Percentiles rank a stretch among this genome's conserved stretches.
These are phyloP conservation scores for Cottoperca gobio DNA, from an alignment of 2,797 vertebrate species.

Conservation along the genomic window DNA sequence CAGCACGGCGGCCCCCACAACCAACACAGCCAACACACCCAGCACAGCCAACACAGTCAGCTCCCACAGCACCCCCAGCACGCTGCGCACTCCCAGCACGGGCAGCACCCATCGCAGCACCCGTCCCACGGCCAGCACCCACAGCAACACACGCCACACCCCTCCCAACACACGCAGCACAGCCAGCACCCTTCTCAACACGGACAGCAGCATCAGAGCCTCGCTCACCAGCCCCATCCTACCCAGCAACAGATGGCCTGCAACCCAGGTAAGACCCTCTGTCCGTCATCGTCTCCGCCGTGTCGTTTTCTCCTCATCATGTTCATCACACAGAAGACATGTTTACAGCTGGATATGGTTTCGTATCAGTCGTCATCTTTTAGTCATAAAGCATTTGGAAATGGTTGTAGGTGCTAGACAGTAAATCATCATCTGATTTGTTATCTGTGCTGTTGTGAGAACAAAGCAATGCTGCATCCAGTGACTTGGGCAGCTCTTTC, in stretches of 20 bases:
- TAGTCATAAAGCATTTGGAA: slow-evolving; percentile 46
- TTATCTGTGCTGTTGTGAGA: slow-evolving; percentile 74
- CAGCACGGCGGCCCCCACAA: slow-evolving; percentile 85
- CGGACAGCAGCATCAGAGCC: slow-evolving; percentile 88
- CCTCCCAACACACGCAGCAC: slow-evolving; percentile 86
- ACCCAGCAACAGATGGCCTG: slow-evolving; percentile 92
- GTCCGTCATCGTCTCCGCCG: slow-evolving; percentile 15
- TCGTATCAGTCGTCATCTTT: slow-evolving; percentile 48
- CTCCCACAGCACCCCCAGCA: slow-evolving; percentile 79
- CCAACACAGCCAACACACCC: slow-evolving; percentile 80
- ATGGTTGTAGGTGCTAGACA: slow-evolving; percentile 53
- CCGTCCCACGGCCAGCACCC: slow-evolving; percentile 83
- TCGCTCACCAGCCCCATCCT: slow-evolving; percentile 88
- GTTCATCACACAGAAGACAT: slow-evolving; percentile 33
- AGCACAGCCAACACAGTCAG: slow-evolving; percentile 78
- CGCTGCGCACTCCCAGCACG: slow-evolving; percentile 80
- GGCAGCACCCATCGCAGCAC: slow-evolving; percentile 85
- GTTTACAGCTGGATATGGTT: slow-evolving; percentile 38
- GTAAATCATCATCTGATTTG: slow-evolving; percentile 75
- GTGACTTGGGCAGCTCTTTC: slow-evolving; percentile 31
- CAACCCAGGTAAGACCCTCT: slow-evolving; percentile 88
- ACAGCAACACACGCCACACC: slow-evolving; percentile 82
- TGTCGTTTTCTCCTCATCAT: slow-evolving; percentile 32
- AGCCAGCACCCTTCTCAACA: slow-evolving; percentile 87
- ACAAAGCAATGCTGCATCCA: slow-evolving; percentile 78